Evolutionary conservation across 2,113 vertebrate species (phyloP), one percentile per base, ranked within the genome.

Genomic region (Rhombomys opimus): DNA sequence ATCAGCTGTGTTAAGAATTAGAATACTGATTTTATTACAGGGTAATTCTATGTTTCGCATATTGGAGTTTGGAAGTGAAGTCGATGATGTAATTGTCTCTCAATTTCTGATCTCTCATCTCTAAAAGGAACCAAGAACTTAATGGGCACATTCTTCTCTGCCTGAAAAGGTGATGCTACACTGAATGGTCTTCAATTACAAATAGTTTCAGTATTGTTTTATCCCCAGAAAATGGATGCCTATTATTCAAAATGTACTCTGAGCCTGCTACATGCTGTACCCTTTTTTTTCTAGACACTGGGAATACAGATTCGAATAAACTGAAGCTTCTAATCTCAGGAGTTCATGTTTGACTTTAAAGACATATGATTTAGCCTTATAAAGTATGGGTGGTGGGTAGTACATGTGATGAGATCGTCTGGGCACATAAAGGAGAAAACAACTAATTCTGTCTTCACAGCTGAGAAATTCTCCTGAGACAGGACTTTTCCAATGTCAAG

Each of bases 1-100:
- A 59, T 88, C 93, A 95, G 84, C 75, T 93, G 41, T 70, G 77
- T 89, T 92, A 92, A 89, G 94, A 96, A 89, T 95, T 91, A 95
- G 80, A 97, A 78, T 87, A 94, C 81, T 32, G 78, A 89, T 95
- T 91, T 96, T 13, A 91, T 91, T 25, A 61, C 46, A 90, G 50
- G 77, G 20, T 96, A 91, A 91, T 72, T 86, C 72, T 80, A 87
- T 59, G 7, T 93, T 94, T 70, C 96, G n/a, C 70, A 27, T 75
- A 65, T 52, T 57, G 85, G 32, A 78, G 18, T 95, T 89, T 96
- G n/a, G 25, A 96, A 89, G 59, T 80, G 12, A 27, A 96, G 35
- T 65, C 67, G 68, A 30, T 90, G 70, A 84, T 41, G 0, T 35
- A 80, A 68, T 6, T 80, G 4, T 76, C 15, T 84, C 72, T 84